Evolutionary conservation across 2,113 vertebrate genomes (phyloP).

Genomic region (Alosa alosa): DNA sequence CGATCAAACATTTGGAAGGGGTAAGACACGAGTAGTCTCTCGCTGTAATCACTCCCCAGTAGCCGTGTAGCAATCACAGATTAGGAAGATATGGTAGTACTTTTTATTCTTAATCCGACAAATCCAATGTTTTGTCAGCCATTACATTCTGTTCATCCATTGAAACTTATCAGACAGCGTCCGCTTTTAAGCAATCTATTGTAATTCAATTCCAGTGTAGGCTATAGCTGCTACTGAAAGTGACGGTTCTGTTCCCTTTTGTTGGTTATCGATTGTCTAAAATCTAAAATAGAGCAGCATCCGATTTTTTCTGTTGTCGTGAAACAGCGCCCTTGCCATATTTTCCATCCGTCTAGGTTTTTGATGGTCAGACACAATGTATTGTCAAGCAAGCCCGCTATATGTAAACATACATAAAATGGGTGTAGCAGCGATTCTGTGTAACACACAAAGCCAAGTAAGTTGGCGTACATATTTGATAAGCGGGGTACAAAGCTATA

Average conservation of each 20-base stretch:
- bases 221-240: background rate
- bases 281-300: background rate
- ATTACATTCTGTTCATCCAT: background rate
- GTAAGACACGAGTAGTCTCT: background rate
- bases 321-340: background rate
- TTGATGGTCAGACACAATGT: background rate
- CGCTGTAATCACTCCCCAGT: background rate
- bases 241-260: background rate
- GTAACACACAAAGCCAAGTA: background rate
- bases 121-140: background rate
- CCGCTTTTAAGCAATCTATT: background rate
- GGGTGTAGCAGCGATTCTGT: background rate
- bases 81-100: background rate
- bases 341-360: background rate
- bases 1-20: background rate
- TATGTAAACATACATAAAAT: slow-evolving; percentile 19
- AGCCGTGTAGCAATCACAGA: background rate
- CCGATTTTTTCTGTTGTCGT: background rate
- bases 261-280: background rate
- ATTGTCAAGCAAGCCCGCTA: background rate
- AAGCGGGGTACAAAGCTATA: background rate
- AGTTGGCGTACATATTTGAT: slow-evolving; percentile 9
- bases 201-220: background rate
- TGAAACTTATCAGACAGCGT: background rate
- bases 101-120: slow-evolving; percentile 6